Base-by-base conservation (phyloP, 1,140 invertebrate genomes). In the Oppia nitens region DNA sequence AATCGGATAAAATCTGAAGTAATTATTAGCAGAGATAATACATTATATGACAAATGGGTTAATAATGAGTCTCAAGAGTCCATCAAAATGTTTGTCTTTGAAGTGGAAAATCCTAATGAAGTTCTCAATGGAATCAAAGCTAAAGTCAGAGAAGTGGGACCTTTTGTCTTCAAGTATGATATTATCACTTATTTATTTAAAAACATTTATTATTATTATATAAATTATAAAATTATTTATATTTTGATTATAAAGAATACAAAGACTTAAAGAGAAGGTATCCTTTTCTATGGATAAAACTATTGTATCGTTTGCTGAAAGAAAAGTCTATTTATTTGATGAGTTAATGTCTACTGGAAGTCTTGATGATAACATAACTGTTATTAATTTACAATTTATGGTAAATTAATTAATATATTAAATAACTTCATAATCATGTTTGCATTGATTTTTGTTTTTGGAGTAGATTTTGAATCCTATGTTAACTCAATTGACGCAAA, bases 211-310 rank as follows among this genome's bases (percentile, higher is more conserved):
- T n/a, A n/a, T n/a, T n/a, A n/a, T n/a, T n/a, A n/a, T n/a, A n/a
- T n/a, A n/a, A n/a, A n/a, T n/a, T n/a, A n/a, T n/a, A n/a, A n/a
- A n/a, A n/a, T n/a, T n/a, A n/a, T n/a, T 9, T 40, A 17, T 40
- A 40, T 40, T 40, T 40, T 40, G 32, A 40, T 17, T 40, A n/a
- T n/a, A n/a, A 6, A 40, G 32, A 9, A 17, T 40, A 9, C 6
- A 56, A 25, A 45, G 56, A 57, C 14, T 27, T 1, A 57, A 57
- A 57, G 56, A 57, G 47, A 57, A 24, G 1, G 24, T 57, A 9
- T 24, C 17, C 2, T 57, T 57, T 52, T n/a, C 56, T 2, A 20
- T n/a, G 21, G 47, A 57, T 23, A 47, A 57, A 12, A 20, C 47
- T 21, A 1, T 24, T 27, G 14, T 51, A 17, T 11, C 9, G 6